Evolutionary conservation across 2,797 vertebrate species (phyloP).

Genomic region (Micropoecilia bifurca): DNA sequence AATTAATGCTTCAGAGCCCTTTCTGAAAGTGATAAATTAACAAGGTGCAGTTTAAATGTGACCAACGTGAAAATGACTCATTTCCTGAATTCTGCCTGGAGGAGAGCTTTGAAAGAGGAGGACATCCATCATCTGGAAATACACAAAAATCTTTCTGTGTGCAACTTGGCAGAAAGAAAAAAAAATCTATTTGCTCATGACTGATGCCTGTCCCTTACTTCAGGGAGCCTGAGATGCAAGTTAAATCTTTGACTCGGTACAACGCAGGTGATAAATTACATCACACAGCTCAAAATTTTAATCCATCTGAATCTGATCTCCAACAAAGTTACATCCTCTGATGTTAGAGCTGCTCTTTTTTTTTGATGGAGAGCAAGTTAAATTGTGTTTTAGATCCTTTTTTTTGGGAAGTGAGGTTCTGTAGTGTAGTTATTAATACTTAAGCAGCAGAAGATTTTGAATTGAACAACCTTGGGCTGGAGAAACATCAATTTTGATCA

Average conservation of each 20-base stretch:
- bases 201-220: constrained; percentile 32
- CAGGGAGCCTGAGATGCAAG: constrained; percentile 34
- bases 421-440: not conserved
- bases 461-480: not conserved
- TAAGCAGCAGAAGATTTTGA: not conserved
- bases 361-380: constrained; percentile 9
- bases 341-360: constrained; percentile 19
- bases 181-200: constrained; percentile 35
- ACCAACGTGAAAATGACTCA: constrained; percentile 48
- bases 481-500: not conserved
- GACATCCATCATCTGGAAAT: constrained; percentile 43
- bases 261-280: constrained; percentile 10
- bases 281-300: not conserved
- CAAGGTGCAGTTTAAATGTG: constrained; percentile 43
- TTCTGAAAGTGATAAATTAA: constrained; percentile 60
- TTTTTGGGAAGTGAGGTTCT: not conserved
- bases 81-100: constrained; percentile 38
- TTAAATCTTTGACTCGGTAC: constrained; percentile 21
- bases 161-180: constrained; percentile 11
- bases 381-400: not conserved
- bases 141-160: constrained; percentile 30
- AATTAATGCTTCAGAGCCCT: constrained; percentile 57
- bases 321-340: constrained; percentile 13
- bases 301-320: not conserved
- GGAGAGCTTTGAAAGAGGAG: constrained; percentile 43